Evolutionary conservation across 2,797 vertebrate genomes (phyloP).

Genomic region (Huso huso): DNA sequence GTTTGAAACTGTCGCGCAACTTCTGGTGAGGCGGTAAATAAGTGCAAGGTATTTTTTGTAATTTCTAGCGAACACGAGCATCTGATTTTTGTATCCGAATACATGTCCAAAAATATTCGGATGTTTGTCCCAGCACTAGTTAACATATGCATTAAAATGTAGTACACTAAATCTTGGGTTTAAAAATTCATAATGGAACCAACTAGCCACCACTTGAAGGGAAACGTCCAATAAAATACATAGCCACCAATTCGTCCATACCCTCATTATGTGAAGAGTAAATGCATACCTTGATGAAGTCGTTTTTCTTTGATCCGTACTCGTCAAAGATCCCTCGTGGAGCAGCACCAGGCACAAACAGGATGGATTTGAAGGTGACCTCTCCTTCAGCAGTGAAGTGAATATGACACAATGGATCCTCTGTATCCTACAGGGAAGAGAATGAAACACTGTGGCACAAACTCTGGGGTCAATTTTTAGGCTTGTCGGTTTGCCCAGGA

Average conservation of each 20-base stretch:
- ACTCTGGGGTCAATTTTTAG: no score
- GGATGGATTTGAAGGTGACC: conserved; percentile 95
- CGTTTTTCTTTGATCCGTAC: conserved; percentile 96
- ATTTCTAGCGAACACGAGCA: no score
- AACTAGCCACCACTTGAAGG: background rate
- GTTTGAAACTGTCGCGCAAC: no score
- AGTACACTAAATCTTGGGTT: no score
- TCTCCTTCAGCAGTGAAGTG: conserved; percentile 98
- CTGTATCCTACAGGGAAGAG: conserved; percentile 65
- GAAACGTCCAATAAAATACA: background rate
- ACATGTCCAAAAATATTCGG: no score
- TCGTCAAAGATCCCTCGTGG: conserved; percentile 94
- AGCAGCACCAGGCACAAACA: conserved; percentile 84
- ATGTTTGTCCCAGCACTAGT: no score
- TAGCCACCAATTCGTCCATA: background rate
- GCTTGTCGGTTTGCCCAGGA: no score
- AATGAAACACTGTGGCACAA: background rate
- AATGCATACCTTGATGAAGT: conserved; percentile 88
- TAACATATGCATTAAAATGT: no score
- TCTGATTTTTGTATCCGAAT: no score
- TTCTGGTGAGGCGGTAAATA: no score
- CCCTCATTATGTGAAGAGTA: no score
- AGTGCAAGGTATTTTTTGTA: no score
- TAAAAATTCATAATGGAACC: background rate
- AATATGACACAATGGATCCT: conserved; percentile 85